A percentile compares a stretch with the other conserved stretches of the same genome.
These are phyloP conservation scores for Tonatia bakeri DNA, from an alignment of 2,113 vertebrate species.

Conservation along the genomic window DNA sequence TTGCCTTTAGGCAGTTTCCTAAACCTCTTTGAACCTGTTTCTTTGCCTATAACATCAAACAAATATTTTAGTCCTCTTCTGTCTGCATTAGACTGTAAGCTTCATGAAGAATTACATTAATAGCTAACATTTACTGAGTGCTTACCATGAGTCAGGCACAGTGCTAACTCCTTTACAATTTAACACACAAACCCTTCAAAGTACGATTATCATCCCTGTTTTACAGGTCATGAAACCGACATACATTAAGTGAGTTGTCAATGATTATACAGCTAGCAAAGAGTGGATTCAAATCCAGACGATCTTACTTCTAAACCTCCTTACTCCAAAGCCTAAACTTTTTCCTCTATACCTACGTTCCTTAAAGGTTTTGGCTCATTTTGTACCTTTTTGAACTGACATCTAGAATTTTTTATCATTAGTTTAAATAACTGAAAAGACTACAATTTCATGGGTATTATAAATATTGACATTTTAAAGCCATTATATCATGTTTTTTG, in stretches of 20 bases:
- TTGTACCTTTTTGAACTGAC: not conserved
- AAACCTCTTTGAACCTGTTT: conserved; percentile 32
- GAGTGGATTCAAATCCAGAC: not conserved
- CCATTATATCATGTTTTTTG: not conserved
- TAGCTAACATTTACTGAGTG: not conserved
- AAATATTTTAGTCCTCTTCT: not conserved
- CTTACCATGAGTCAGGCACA: not conserved
- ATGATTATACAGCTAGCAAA: conserved; percentile 13
- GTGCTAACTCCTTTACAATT: not conserved
- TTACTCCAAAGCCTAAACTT: not conserved
- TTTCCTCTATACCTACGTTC: not conserved
- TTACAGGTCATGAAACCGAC: not conserved
- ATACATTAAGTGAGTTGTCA: not conserved
- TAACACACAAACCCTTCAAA: not conserved
- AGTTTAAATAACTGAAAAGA: not conserved
- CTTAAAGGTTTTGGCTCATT: not conserved
- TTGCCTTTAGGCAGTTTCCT: conserved; percentile 21
- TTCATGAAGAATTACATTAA: not conserved
- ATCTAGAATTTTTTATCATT: not conserved
- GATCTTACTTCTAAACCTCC: not conserved
- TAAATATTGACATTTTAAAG: not conserved
- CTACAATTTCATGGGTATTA: not conserved
- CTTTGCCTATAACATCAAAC: not conserved
- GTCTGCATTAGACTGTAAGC: not conserved
- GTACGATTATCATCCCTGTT: not conserved